phyloP scores from a whole-genome alignment of 2,888 invertebrate genomes.

The Volucella bombylans region DNA sequence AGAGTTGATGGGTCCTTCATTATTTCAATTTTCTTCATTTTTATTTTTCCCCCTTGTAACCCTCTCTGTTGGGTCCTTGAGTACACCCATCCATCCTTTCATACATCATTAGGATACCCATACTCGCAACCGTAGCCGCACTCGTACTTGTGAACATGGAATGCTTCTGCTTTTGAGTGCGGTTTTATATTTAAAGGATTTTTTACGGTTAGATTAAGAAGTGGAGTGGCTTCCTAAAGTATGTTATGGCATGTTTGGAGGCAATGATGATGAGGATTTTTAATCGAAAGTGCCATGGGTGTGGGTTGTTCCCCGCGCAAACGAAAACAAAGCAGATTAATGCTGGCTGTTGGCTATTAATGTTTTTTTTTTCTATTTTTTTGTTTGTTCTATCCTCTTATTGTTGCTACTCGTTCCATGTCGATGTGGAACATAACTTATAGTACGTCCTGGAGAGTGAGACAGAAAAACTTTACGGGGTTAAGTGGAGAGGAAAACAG shows the following conservation, averaged over 20 bases:
- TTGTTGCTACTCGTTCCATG: neutral
- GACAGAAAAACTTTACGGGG: slow-evolving; percentile 34
- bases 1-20: slow-evolving; percentile 36
- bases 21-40: slow-evolving; percentile 29
- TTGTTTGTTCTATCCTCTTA: neutral
- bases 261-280: slow-evolving; percentile 56
- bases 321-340: slow-evolving; percentile 59
- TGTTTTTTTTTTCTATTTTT: slow-evolving; percentile 18
- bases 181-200: slow-evolving; percentile 73
- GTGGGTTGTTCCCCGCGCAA: neutral
- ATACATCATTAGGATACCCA: slow-evolving; percentile 62
- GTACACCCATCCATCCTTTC: slow-evolving; percentile 37
- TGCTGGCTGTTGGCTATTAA: slow-evolving; percentile 43
- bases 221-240: slow-evolving; percentile 66
- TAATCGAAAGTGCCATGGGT: slow-evolving; percentile 45
- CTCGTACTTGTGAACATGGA: slow-evolving; percentile 10
- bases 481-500: slow-evolving; percentile 50
- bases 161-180: slow-evolving; percentile 72
- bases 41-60: neutral
- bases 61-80: neutral
- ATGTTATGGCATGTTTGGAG: slow-evolving; percentile 67
- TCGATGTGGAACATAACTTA: slow-evolving; percentile 23
- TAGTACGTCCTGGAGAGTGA: slow-evolving; percentile 11
- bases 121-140: too few relatives aligned
- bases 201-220: slow-evolving; percentile 20